Conservation (phyloP, 2,888 invertebrate genomes). For the Drosophila testacea region DNA sequence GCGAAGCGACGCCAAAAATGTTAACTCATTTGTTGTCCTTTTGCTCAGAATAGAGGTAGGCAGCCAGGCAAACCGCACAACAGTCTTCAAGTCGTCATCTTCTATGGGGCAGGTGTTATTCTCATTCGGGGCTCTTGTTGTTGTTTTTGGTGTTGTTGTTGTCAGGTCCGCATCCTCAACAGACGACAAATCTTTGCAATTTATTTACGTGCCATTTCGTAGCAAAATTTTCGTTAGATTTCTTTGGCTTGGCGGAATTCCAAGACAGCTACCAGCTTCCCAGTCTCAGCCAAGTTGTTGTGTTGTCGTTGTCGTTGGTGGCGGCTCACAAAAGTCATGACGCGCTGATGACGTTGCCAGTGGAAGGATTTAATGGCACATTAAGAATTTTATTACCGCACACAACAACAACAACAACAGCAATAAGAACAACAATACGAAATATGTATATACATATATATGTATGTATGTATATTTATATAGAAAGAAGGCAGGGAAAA, state of each 20-base stretch:
- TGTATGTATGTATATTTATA: not conserved
- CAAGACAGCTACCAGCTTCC: constrained; percentile 60
- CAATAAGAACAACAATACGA: constrained; percentile 28
- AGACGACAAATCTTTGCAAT: constrained; percentile 80
- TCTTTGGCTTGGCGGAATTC: constrained; percentile 73
- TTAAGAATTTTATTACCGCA: constrained; percentile 84
- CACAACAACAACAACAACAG: constrained; percentile 43
- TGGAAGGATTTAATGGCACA: constrained; percentile 84
- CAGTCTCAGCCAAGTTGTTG: constrained; percentile 32
- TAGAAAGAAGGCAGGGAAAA: not conserved
- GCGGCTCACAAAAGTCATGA: constrained; percentile 76
- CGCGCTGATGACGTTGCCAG: constrained; percentile 76
- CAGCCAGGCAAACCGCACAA: constrained; percentile 22
- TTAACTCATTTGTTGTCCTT: constrained; percentile 76
- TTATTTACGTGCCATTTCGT: constrained; percentile 80
- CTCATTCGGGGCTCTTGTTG: constrained; percentile 17
- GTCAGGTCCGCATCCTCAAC: constrained; percentile 52
- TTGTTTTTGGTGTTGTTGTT: constrained; percentile 23
- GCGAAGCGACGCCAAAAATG: constrained; percentile 67
- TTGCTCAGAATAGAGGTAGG: constrained; percentile 26
- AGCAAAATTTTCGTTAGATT: constrained; percentile 76
- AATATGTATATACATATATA: constrained; percentile 19
- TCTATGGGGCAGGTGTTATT: constrained; percentile 23
- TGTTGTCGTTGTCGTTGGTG: constrained; percentile 34
- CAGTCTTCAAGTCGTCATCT: constrained; percentile 3